A percentile compares a stretch with the other conserved stretches of the same genome.
Conservation (phyloP, 2,888 invertebrate species). For the Nudaria mundana region DNA sequence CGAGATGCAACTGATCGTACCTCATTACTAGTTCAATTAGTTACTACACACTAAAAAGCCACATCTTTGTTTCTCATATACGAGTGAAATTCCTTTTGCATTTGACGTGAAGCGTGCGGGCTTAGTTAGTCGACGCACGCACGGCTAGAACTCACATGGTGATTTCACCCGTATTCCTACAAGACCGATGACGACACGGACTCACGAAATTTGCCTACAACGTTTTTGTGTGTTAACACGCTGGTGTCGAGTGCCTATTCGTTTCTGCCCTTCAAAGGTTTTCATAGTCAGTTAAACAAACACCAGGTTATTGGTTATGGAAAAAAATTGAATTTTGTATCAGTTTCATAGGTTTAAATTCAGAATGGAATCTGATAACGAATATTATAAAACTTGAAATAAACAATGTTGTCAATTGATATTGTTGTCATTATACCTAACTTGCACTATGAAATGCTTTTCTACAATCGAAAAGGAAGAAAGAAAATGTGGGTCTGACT, state of each 20-base stretch:
- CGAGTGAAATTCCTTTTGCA: constrained; percentile 56
- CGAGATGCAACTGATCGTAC: constrained; percentile 13
- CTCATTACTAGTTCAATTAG: constrained; percentile 58
- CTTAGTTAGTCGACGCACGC: constrained; percentile 43
- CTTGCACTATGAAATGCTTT: no score
- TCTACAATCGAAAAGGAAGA: constrained; percentile 20
- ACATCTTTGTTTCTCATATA: constrained; percentile 56
- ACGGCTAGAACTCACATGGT: constrained; percentile 25
- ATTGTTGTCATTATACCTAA: no score
- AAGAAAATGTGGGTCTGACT: constrained; percentile 11
- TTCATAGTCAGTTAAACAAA: constrained; percentile 32
- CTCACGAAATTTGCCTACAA: constrained; percentile 20
- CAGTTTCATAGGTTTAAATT: no score
- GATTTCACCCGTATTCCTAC: constrained; percentile 30
- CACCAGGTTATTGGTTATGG: no score
- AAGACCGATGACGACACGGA: constrained; percentile 12
- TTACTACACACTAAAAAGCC: constrained; percentile 48
- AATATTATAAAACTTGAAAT: no score
- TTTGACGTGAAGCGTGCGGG: constrained; percentile 47
- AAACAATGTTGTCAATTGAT: no score
- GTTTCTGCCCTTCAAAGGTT: constrained; percentile 30
- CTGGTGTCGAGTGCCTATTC: constrained; percentile 13
- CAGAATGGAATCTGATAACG: no score
- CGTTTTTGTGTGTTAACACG: constrained; percentile 17
- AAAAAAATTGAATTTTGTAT: no score